These are phyloP conservation scores for Mormyrops boulengeri DNA, from an alignment of 2,797 vertebrate genomes.

Conservation along the genomic window DNA sequence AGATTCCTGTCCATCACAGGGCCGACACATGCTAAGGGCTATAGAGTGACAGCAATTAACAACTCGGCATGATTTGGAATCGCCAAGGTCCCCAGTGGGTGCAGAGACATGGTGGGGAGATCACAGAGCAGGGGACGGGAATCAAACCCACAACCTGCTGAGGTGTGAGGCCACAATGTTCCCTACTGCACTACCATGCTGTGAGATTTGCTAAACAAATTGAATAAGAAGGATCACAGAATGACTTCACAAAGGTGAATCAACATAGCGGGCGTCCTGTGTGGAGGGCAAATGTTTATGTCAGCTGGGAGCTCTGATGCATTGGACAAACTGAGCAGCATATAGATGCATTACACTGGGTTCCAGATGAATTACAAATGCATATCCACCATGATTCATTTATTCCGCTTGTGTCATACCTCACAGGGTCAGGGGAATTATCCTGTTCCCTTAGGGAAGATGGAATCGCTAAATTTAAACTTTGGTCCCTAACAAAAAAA, in stretches of 20 bases:
- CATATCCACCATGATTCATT: neutral
- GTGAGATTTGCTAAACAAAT: neutral
- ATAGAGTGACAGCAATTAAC: neutral
- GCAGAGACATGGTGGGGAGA: neutral
- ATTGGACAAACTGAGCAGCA: neutral
- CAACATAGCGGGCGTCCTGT: neutral
- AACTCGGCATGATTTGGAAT: neutral
- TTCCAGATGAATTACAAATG: neutral
- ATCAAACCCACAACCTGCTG: neutral
- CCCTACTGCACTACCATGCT: neutral
- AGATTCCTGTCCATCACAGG: neutral
- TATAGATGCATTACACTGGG: neutral
- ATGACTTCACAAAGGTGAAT: neutral
- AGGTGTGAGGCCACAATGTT: neutral
- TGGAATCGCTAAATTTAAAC: constrained; percentile 34
- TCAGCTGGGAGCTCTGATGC: neutral
- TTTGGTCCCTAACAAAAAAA: constrained; percentile 30
- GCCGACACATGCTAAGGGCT: neutral
- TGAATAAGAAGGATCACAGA: neutral
- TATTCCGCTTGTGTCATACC: constrained; percentile 1
- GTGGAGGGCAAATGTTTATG: neutral
- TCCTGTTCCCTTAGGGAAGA: constrained; percentile 27
- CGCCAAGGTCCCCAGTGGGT: neutral
- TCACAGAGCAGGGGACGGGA: neutral
- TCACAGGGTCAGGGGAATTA: constrained; percentile 24